phyloP scores from a whole-genome alignment of 2,113 vertebrate genomes.

The Anseranas semipalmata region DNA sequence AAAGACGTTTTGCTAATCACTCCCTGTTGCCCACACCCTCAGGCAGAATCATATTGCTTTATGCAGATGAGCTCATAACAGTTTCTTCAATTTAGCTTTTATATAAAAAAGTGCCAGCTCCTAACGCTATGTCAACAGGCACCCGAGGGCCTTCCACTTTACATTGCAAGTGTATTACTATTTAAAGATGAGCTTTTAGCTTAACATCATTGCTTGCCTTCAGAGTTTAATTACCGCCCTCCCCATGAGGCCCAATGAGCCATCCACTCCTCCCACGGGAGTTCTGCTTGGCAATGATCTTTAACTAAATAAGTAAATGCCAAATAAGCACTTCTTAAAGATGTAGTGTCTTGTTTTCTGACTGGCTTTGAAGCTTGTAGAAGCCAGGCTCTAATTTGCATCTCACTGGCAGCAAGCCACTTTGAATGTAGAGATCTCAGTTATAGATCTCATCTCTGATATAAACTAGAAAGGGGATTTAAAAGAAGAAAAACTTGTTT shows the following conservation, averaged over 20 bases:
- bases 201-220: conserved; percentile 79
- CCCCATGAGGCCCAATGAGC: conserved; percentile 83
- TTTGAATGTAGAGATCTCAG: not conserved
- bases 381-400: not conserved
- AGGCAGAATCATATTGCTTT: conserved; percentile 88
- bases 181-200: conserved; percentile 89
- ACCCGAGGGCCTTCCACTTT: conserved; percentile 86
- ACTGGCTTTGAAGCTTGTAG: not conserved
- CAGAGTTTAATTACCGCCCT: conserved; percentile 88
- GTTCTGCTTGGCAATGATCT: conserved; percentile 77
- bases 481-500: not conserved
- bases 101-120: conserved; percentile 77
- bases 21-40: conserved; percentile 85
- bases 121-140: conserved; percentile 88
- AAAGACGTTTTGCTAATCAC: conserved; percentile 84
- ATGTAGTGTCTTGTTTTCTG: conserved; percentile 43
- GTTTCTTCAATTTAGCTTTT: conserved; percentile 88
- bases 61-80: conserved; percentile 94
- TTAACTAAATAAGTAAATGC: conserved; percentile 83
- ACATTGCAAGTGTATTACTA: conserved; percentile 81
- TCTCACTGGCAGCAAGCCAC: not conserved
- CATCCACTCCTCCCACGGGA: conserved; percentile 75
- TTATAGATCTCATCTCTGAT: conserved; percentile 15
- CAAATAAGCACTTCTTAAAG: conserved; percentile 73
- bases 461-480: not conserved